These are phyloP conservation scores for Burhinus oedicnemus DNA, from an alignment of 2,113 vertebrate species.

Conservation along the genomic window DNA sequence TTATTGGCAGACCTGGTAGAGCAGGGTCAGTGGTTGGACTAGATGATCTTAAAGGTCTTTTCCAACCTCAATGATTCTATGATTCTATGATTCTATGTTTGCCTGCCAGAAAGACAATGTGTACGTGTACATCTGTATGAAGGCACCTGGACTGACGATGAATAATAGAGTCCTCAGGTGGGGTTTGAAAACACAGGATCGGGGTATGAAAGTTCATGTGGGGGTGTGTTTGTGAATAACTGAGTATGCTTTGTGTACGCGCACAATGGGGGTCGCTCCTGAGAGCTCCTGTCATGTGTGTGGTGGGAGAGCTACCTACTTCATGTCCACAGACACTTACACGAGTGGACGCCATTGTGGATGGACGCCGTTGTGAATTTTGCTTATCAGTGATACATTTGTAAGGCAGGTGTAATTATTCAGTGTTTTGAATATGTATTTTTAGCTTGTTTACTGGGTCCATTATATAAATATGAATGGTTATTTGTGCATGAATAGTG, in stretches of 20 bases:
- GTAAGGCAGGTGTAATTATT: not conserved
- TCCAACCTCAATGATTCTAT: too few relatives aligned
- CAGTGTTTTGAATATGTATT: not conserved
- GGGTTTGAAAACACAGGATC: not conserved
- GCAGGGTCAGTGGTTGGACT: too few relatives aligned
- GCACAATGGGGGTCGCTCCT: not conserved
- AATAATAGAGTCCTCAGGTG: not conserved
- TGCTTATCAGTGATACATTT: not conserved
- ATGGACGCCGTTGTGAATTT: not conserved
- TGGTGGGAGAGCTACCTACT: not conserved
- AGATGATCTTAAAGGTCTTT: too few relatives aligned
- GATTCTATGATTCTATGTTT: not conserved
- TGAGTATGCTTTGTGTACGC: not conserved
- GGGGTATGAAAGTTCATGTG: not conserved
- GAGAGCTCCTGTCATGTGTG: not conserved
- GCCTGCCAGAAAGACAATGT: not conserved
- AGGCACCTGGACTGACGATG: not conserved
- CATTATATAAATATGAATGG: not conserved
- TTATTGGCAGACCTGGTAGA: too few relatives aligned
- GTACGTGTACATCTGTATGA: accelerated
- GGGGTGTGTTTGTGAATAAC: not conserved
- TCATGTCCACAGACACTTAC: accelerated
- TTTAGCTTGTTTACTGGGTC: constrained; percentile 13
- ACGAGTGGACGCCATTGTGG: accelerated
- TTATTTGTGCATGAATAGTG: not conserved